A percentile compares a stretch with the other conserved stretches of the same genome.
phyloP scores from a whole-genome alignment of 2,113 vertebrate species.

The Actenoides hombroni region DNA sequence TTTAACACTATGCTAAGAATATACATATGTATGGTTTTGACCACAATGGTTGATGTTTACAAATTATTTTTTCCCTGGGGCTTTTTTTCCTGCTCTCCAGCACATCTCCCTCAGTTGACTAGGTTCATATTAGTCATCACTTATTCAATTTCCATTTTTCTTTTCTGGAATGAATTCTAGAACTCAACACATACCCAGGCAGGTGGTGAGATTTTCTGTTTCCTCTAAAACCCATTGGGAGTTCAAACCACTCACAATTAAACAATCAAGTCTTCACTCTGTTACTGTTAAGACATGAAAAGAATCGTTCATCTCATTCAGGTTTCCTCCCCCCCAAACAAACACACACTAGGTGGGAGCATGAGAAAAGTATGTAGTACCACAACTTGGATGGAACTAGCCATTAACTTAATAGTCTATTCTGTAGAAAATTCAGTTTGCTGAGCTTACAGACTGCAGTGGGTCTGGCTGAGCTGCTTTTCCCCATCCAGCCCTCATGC shows the following conservation, averaged over 20 bases:
- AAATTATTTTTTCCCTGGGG: too few species aligned
- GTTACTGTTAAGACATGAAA: accelerated
- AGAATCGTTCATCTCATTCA: not conserved
- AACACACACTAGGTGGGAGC: accelerated
- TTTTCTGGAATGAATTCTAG: not conserved
- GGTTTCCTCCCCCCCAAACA: not conserved
- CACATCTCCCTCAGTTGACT: too few species aligned
- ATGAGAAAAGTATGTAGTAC: not conserved
- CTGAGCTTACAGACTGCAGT: not conserved
- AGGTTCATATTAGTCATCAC: not conserved
- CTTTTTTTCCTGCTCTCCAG: not conserved
- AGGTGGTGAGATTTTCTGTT: not conserved
- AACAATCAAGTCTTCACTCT: not conserved
- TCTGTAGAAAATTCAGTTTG: not conserved
- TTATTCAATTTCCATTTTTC: not conserved
- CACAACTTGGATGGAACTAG: not conserved
- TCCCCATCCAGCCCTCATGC: too few species aligned
- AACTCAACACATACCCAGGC: not conserved
- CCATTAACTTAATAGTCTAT: not conserved
- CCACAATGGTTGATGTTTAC: too few species aligned
- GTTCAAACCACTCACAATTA: not conserved
- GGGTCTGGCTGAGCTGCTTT: too few species aligned
- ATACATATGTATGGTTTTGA: too few species aligned
- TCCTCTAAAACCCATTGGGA: not conserved
- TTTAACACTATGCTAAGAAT: too few species aligned